Base-by-base conservation (phyloP, 2,797 vertebrate species). In the Gadopsis bispinosus region DNA sequence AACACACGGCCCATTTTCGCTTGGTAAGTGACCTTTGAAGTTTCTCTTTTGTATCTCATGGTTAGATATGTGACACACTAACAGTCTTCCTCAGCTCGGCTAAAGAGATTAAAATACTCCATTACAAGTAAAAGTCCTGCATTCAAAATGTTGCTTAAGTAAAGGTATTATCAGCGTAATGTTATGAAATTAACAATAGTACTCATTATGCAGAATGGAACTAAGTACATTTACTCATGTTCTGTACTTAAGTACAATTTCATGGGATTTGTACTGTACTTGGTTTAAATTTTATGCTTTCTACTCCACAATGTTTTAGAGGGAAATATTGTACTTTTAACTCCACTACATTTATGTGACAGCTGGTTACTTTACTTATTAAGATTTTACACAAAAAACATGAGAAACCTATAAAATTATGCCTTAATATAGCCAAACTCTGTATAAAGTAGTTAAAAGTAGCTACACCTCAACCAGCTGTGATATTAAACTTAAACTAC, bases 21-120 rank as follows among this genome's bases (percentile, higher is more conserved):
- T 4, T 85, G 83, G 88, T 89, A 56, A 87, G 81, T 76, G 1
- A 35, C 12, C 48, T 11, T 22, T 50, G 35, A 8, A 2, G 5
- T 31, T 2, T 31, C 51, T 29, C 2, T 31, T 33, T 17, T 2
- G 9, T 16, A 11, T 3, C 10, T 39, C 8, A 6, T 61, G 51
- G 0, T 43, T 39, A 13, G 16, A 4, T 39, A 14, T 8, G 43
- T 17, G 26, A 29, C 61, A 47, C 33, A 20, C 3, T 11, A 20
- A 59, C 26, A 47, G 43, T 33, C 9, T 17, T 43, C 7, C 45
- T 37, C 7, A n/a, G 11, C 16, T 47, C 16, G 17, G 19, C 8
- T 16, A 14, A 63, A 16, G 9, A 53, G 2, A 19, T 26, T 20
- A 35, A 66, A 70, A 26, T 31, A 56, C 17, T 39, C 13, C 19